Evolutionary conservation across 2,113 vertebrate species (phyloP), one percentile per base, ranked within the genome.

Genomic region (Uria lomvia): DNA sequence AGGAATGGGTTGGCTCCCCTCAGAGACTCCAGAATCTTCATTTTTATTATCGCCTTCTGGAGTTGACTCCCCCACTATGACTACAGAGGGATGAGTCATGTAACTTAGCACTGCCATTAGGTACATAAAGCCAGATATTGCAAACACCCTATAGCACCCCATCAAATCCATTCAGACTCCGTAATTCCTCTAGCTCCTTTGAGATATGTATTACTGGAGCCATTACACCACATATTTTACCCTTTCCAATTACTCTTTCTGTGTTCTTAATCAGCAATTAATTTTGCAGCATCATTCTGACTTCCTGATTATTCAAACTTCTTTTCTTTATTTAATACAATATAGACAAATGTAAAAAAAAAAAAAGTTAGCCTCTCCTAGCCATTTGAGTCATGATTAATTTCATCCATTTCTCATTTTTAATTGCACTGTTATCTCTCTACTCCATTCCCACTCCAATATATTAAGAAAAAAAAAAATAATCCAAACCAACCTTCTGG

Each of bases 391-490:
- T 67, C 59, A 55, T 78, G 67, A 65, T 73, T 92, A 85, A 76
- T 76, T 91, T 90, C 1, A 78, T 82, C 50, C 34, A 60, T 85
- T 96, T 88, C 74, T 92, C 50, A 82, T 71, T 95, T 91, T 91
- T 88, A 97, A 97, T 96, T 94, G 84, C 42, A 5, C 10, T 67
- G 18, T 94, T 97, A 96, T 96, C 92, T 92, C 56, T 87, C 53
- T 66, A 67, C 42, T 97, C 45, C 84, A 70, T 87, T 90, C 55
- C 59, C 32, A 58, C 17, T 94, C 22, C 55, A 88, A 53, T 59
- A 70, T 66, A 72, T 71, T 55, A 43, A 24, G 8, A 18, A 4
- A 3, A 4, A 50, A 75, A 93, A 52, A 58, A 26, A 83, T 14
- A 4, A 30, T 9, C 17, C 42, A 92, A 65, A 50, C 27, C 52